Evolutionary conservation across 2,797 vertebrate species (phyloP), one percentile per base, ranked within the genome.

Genomic region (Coreius guichenoti): DNA sequence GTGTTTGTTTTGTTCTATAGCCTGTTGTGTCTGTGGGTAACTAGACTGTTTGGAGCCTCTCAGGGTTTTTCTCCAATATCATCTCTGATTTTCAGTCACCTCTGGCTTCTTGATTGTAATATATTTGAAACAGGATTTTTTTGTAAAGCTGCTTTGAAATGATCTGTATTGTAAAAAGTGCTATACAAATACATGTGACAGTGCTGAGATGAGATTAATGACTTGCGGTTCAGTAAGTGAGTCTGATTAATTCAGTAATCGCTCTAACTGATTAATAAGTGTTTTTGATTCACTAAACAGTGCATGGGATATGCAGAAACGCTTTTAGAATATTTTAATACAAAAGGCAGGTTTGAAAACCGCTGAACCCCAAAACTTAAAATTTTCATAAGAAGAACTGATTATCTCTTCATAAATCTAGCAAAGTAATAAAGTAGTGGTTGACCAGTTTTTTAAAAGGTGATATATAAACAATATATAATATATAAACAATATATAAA

Each of bases 1-100:
- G 14, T 79, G 16, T 78, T 39, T 79, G 16, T 78, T 39, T n/a
- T 74, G n/a, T 45, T 72, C 23, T 72, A 45, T 70, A 70, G 39
- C 8, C 39, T 43, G 8, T n/a, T 29, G 14, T 36, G 13, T 51
- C 63, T n/a, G 17, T 8, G 54, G 19, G 26, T 11, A 31, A 29
- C 16, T 73, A 9, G 8, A 8, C 29, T 11, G 16, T 33, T 67
- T 67, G 8, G 17, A 33, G 65, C 3, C 16, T 67, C 26, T 65
- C 26, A 31, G 16, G 16, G 29, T 8, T 65, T 65, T 61, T 61
- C 4, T 26, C n/a, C 5, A 61, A 63, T 63, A 29, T 3, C 47
- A 26, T 63, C 13, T 14, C 58, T 3, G 6, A 0, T 61, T 61
- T n/a, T 12, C 2, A 13, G 58, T 68, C 7, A 11, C 29, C 8